Evolutionary conservation across 2,888 invertebrate genomes (phyloP), one percentile per base, ranked within the genome.

Genomic region (Ariolimax columbianus): DNA sequence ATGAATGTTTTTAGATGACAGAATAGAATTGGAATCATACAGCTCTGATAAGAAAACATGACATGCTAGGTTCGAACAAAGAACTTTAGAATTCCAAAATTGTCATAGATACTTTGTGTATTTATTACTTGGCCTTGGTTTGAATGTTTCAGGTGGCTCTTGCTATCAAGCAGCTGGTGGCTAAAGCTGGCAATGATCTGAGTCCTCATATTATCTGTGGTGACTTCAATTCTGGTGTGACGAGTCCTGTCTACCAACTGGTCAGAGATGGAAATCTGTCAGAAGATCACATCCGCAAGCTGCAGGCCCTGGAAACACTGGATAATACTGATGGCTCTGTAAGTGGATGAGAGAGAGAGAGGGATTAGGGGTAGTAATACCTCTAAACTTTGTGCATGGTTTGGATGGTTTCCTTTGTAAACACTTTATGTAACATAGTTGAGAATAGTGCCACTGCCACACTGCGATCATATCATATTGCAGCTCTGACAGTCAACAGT

Each of bases 191-290:
- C 6, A 90, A 90, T 80, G 91, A 92, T 43, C 86, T 87, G 26
- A 88, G 88, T 43, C 91, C 93, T 33, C 92, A 93, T 83, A 89
- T 94, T 30, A 90, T 94, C 82, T 92, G 92, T 88, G 94, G 94
- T 9, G 94, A 94, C 88, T 94, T 94, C 86, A 94, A 94, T 89
- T 91, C 92, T 0, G 86, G 88, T 80, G 91, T 91, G 9, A 86
- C 88, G 33, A 90, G 91, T 79, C 91, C 93, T 17, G 92, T 90
- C 33, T 93, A 93, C 87, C 92, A 93, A 82, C 89, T 94, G 70
- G 90, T 91, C 17, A 86, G 89, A 51, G 93, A 93, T 80, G 93
- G 93, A n/a, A 92, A 92, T 84, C 90, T 93, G 19, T 91, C 90
- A 55, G 92, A 93, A 77, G 88, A 89, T 59, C 91, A 90, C 79